Base-by-base conservation (phyloP, 2,113 vertebrate species). In the Cyphomyrus plagiostoma region DNA sequence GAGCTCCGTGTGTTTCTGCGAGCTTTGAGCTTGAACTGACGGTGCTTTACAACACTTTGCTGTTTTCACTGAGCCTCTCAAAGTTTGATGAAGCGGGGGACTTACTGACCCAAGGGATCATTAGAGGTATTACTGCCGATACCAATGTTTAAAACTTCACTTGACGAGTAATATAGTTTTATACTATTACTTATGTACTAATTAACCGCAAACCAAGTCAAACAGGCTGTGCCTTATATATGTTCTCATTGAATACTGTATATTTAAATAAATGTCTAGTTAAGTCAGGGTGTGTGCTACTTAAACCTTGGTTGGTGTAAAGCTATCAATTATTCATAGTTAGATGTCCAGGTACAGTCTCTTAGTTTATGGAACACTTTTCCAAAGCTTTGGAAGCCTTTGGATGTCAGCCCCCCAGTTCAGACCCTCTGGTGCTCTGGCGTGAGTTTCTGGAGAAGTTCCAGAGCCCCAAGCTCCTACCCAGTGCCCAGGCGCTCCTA, bases 41-140 rank as follows among this genome's bases (percentile, higher is more conserved):
- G 4, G 94, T 95, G 52, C 92, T 92, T 49, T 96, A 93, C 91
- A 96, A 96, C 88, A 90, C 91, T 15, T 93, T 93, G 86, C 39
- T 95, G n/a, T 94, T 93, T 89, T 91, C 91, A 3, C 85, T 93
- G 62, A 89, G 92, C 53, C 92, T 90, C 62, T 92, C 92, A 82
- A 90, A 92, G 62, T 89, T 93, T 88, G 86, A 89, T 3, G 94
- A 95, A 49, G 92, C 91, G 19, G 89, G 94, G 80, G 53, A 92
- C 46, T 91, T 92, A 49, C 92, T 96, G 70, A 92, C 7, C 39
- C 89, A 90, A 83, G 91, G 91, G 35, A 89, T 93, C 86, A 45
- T 93, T 15, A 95, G 95, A 96, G 93, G 96, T 96, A 62, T 48
- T 39, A 49, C 9, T 13, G 2, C 10, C 10, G 11, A 70, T 70